These are phyloP conservation scores for Ctenodactylus gundi DNA, from an alignment of 2,113 vertebrate genomes.

Conservation along the genomic window DNA sequence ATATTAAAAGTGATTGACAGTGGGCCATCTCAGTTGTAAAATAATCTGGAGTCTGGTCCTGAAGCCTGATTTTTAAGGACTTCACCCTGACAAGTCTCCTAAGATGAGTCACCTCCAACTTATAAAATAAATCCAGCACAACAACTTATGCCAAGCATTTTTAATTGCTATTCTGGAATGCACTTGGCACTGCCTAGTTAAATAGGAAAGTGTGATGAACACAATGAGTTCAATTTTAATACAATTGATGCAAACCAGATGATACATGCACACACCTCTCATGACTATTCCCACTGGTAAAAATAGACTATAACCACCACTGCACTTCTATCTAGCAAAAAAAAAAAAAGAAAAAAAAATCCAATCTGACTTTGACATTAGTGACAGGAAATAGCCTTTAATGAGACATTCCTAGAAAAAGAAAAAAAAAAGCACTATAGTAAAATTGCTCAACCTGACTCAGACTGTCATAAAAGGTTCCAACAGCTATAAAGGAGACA, in stretches of 20 bases:
- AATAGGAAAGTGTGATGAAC: background rate
- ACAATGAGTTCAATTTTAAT: background rate
- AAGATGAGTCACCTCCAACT: constrained; percentile 6
- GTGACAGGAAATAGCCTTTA: background rate
- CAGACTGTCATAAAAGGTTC: constrained; percentile 24
- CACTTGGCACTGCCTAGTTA: background rate
- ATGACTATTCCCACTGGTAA: background rate
- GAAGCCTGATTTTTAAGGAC: background rate
- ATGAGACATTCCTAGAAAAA: background rate
- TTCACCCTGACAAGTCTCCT: constrained; percentile 4
- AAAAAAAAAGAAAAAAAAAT: too few species aligned
- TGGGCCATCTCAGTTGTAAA: background rate
- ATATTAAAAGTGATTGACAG: background rate
- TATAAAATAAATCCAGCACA: background rate
- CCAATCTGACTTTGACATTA: background rate
- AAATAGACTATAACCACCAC: background rate
- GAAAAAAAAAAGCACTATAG: background rate
- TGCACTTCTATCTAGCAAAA: background rate
- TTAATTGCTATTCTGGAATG: background rate
- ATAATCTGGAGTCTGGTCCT: background rate
- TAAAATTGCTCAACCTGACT: background rate
- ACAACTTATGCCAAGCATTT: background rate
- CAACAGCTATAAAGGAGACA: background rate
- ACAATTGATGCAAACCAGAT: background rate
- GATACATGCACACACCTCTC: background rate